A percentile compares a stretch with the other conserved stretches of the same genome.
Conservation (phyloP, 92 coral and sea anemone genomes). For the Siderastrea siderea region DNA sequence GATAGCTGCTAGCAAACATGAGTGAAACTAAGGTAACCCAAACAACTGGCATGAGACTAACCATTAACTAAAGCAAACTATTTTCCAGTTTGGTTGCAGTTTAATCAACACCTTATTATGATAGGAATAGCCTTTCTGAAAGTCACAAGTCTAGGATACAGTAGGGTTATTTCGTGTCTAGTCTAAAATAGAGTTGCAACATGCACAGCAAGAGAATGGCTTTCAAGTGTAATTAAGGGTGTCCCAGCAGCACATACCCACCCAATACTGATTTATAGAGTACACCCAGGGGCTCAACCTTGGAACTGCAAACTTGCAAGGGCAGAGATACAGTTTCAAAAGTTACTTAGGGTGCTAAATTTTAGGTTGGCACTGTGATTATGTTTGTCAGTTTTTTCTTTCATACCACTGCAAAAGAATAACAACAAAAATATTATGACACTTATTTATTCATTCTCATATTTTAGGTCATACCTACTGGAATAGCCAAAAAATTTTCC, state of each 20-base stretch:
- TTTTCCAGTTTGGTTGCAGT: too few relatives aligned
- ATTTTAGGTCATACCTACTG: slow-evolving; percentile 32
- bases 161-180: not conserved
- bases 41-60: too few relatives aligned
- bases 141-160: not conserved
- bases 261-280: too few relatives aligned
- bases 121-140: too few relatives aligned
- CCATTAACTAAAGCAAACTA: too few relatives aligned
- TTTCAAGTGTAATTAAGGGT: not conserved
- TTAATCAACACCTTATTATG: too few relatives aligned
- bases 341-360: not conserved
- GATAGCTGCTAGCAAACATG: not conserved
- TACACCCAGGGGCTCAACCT: not conserved
- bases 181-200: not conserved
- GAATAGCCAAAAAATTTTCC: slow-evolving; percentile 48
- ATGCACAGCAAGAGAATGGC: not conserved
- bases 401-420: too few relatives aligned
- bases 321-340: not conserved
- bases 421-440: not conserved
- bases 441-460: not conserved
- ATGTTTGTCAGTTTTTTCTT: too few relatives aligned
- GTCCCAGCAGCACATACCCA: not conserved
- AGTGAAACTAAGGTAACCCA: too few relatives aligned
- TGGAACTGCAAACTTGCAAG: not conserved
- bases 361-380: too few relatives aligned